Conservation (phyloP, 2,113 vertebrate species). For the Lamprologus tigripictilis region DNA sequence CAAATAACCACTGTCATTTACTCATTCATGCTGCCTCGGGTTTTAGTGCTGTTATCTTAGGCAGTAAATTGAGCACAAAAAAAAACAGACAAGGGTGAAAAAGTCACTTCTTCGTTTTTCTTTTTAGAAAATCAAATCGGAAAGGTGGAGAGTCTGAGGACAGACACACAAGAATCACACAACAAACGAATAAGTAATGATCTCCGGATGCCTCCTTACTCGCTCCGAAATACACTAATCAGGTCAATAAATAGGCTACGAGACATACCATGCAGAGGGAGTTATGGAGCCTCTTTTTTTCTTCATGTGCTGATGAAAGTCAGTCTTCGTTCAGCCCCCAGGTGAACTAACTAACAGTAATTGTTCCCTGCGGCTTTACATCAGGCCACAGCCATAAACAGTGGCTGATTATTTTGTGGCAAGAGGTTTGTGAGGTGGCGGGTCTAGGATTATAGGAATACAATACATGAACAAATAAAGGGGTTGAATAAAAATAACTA, state of each 20-base stretch:
- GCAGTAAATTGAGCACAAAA: neutral
- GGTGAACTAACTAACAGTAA: conserved; percentile 31
- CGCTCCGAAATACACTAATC: neutral
- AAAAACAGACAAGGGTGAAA: neutral
- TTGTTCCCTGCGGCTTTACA: conserved; percentile 13
- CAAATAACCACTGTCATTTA: neutral
- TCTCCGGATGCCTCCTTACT: neutral
- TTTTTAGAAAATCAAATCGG: neutral
- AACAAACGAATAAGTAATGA: neutral
- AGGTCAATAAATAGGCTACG: neutral
- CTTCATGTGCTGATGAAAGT: conserved; percentile 16
- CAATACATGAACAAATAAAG: conserved; percentile 53
- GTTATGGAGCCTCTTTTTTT: neutral
- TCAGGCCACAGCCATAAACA: conserved; percentile 11
- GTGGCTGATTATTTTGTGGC: conserved; percentile 21
- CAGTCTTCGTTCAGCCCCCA: conserved; percentile 7
- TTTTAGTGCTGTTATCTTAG: neutral
- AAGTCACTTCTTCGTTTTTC: neutral
- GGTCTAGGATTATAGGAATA: conserved; percentile 17
- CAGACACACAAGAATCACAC: neutral
- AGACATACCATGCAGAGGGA: neutral
- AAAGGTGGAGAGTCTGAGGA: neutral
- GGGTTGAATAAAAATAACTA: neutral
- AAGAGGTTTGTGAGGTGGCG: conserved; percentile 6
- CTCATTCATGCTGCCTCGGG: neutral